Conservation (phyloP, 1,140 invertebrate species). For the Ganaspis sp. region DNA sequence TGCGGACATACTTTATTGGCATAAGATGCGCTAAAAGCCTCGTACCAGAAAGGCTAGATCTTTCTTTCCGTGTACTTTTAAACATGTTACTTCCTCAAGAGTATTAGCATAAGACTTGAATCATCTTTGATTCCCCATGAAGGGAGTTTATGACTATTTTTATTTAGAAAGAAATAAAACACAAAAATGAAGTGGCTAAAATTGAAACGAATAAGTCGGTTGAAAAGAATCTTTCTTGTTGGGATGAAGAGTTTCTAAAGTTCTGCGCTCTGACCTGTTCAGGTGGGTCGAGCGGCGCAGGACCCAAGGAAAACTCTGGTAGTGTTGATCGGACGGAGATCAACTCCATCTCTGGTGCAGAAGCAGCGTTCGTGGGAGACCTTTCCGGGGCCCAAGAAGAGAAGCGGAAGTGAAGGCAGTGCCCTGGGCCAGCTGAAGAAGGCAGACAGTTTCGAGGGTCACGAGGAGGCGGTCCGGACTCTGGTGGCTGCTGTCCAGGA, state of each 20-base stretch:
- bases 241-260: constrained; percentile 28
- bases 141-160: too few relatives aligned
- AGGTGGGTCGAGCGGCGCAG: constrained; percentile 70
- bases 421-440: constrained; percentile 76
- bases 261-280: constrained; percentile 19
- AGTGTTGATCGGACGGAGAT: constrained; percentile 73
- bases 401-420: constrained; percentile 55
- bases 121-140: too few relatives aligned
- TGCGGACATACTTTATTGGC: too few relatives aligned
- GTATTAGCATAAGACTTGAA: too few relatives aligned
- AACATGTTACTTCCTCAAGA: too few relatives aligned
- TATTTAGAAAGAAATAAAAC: too few relatives aligned
- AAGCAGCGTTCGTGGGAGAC: constrained; percentile 83
- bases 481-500: constrained; percentile 84
- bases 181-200: too few relatives aligned
- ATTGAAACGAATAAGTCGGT: too few relatives aligned
- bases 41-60: too few relatives aligned
- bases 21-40: too few relatives aligned
- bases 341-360: constrained; percentile 76
- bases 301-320: constrained; percentile 75
- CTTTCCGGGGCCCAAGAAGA: constrained; percentile 79
- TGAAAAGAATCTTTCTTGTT: not conserved
- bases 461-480: constrained; percentile 84
- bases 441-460: constrained; percentile 83
- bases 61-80: too few relatives aligned